These are phyloP conservation scores for Anser cygnoides DNA, from an alignment of 2,113 vertebrate genomes.

Conservation along the genomic window DNA sequence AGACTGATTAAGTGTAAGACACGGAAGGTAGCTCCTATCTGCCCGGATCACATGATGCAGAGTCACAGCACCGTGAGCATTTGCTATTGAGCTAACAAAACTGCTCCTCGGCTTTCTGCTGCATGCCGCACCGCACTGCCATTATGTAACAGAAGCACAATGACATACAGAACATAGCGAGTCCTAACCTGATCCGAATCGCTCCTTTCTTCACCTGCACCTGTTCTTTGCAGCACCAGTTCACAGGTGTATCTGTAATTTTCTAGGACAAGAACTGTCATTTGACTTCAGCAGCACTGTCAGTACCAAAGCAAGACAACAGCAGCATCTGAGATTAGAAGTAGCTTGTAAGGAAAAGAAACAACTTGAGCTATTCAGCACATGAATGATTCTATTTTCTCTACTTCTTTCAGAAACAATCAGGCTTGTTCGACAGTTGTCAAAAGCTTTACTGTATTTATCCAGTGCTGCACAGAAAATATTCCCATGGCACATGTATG, in stretches of 20 bases:
- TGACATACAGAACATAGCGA: accelerated
- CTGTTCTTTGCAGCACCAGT: background rate
- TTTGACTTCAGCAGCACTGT: background rate
- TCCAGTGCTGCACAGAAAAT: background rate
- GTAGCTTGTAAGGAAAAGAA: background rate
- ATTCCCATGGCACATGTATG: background rate
- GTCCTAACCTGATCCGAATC: background rate
- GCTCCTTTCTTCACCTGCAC: accelerated
- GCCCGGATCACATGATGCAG: background rate
- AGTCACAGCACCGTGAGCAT: background rate
- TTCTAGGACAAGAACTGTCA: background rate
- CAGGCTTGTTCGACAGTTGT: background rate
- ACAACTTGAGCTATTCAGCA: background rate
- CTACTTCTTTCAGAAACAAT: background rate
- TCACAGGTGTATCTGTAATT: background rate
- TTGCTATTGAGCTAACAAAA: background rate
- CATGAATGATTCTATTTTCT: background rate
- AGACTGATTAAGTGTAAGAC: conserved; percentile 39
- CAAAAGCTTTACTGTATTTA: conserved; percentile 12
- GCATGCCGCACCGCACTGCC: background rate
- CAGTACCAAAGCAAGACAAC: background rate
- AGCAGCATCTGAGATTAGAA: background rate
- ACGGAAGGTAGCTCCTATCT: conserved; percentile 15
- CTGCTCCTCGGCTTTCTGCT: background rate
- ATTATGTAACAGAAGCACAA: background rate